A percentile compares a stretch with the other conserved stretches of the same genome.
Evolutionary conservation across 2,888 invertebrate genomes (phyloP).

Genomic region (Augochlorella aurata): DNA sequence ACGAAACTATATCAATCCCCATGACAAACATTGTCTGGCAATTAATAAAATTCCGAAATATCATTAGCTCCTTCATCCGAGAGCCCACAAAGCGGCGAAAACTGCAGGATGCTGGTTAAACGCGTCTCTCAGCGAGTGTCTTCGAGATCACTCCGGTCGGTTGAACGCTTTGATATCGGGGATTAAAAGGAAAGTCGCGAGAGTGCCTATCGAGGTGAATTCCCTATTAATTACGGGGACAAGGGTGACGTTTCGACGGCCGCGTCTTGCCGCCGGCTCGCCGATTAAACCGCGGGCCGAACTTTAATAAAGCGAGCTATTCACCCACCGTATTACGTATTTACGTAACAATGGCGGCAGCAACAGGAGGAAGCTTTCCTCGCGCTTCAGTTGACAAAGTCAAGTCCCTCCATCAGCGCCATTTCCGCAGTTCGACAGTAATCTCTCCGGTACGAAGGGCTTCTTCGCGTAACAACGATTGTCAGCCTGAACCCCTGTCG

Average conservation of each 20-base stretch:
- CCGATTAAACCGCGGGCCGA: conserved; percentile 36
- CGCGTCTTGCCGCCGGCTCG: neutral
- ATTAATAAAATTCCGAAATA: no score
- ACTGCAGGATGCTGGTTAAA: neutral
- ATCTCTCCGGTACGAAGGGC: conserved; percentile 47
- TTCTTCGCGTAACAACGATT: conserved; percentile 62
- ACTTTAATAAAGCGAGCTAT: conserved; percentile 51
- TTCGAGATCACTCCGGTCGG: conserved; percentile 4
- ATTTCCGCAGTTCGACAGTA: conserved; percentile 58
- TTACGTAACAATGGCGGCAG: conserved; percentile 53
- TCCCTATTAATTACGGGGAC: conserved; percentile 8
- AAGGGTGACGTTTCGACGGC: conserved; percentile 4
- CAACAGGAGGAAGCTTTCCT: conserved; percentile 52
- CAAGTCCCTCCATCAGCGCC: conserved; percentile 54
- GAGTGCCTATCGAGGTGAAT: neutral
- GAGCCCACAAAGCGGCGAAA: no score
- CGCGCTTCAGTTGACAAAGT: conserved; percentile 61
- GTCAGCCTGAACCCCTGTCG: conserved; percentile 48
- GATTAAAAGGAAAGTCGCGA: neutral
- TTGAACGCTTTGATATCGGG: conserved; percentile 5
- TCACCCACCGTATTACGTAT: conserved; percentile 49
- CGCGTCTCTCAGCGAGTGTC: neutral
- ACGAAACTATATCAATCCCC: no score
- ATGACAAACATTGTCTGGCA: no score
- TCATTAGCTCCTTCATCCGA: no score